Conservation (phyloP, 2,113 vertebrate genomes). For the Sialia sialis region DNA sequence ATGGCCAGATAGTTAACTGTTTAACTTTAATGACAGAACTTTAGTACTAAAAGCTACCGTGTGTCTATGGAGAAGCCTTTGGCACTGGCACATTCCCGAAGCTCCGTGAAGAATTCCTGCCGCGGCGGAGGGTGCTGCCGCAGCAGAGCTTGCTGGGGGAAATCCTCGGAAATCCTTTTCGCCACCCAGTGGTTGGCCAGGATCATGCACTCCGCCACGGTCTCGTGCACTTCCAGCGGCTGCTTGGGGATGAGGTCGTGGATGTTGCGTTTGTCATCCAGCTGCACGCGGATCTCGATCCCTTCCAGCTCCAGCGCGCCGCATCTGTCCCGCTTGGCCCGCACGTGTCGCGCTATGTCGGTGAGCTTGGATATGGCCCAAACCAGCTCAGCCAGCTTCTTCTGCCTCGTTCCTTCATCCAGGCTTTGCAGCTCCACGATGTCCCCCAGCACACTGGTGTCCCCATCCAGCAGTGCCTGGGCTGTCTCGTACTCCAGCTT, state of each 20-base stretch:
- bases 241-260: constrained; percentile 86
- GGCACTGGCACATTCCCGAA: constrained; percentile 82
- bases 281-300: constrained; percentile 85
- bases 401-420: constrained; percentile 46
- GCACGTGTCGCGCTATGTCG: constrained; percentile 77
- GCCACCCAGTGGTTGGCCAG: constrained; percentile 98
- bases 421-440: constrained; percentile 78
- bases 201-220: constrained; percentile 96
- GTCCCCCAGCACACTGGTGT: constrained; percentile 34
- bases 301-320: constrained; percentile 94
- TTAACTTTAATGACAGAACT: not conserved
- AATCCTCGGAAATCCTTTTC: constrained; percentile 83
- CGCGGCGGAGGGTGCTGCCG: constrained; percentile 87
- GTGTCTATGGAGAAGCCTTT: constrained; percentile 87
- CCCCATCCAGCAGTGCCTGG: constrained; percentile 84
- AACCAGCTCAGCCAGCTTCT: constrained; percentile 69
- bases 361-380: constrained; percentile 82
- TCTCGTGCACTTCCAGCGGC: constrained; percentile 93
- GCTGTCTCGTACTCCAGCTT: constrained; percentile 91
- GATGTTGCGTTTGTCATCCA: constrained; percentile 87
- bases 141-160: constrained; percentile 86
- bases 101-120: constrained; percentile 86
- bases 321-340: constrained; percentile 76
- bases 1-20: not conserved
- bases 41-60: constrained; percentile 64